Evolutionary conservation across 1,140 invertebrate genomes (phyloP), one percentile per base, ranked within the genome.

Genomic region (Hydropsyche tenuis): DNA sequence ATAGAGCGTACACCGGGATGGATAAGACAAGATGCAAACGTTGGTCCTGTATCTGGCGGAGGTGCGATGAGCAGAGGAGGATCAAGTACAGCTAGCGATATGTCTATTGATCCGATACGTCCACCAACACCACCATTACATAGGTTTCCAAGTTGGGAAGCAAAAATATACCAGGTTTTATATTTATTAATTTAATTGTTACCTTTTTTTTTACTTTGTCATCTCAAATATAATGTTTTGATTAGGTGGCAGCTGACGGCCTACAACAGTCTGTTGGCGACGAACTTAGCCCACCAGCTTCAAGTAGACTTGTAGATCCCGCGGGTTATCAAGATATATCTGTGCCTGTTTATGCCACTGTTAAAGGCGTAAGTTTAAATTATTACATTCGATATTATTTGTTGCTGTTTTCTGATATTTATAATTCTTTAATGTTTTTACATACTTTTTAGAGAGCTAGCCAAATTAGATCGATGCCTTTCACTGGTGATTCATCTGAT

Each of bases 391-490:
- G n/a, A 53, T 69, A 11, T n/a, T 23, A 3, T 51, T 51, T 48
- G 7, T 48, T 69, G 23, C 4, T 46, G 23, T 69, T 48, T 1
- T 30, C 6, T 60, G 27, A 27, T 56, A 22, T 69, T 69, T 12
- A 12, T 53, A 1, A 43, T 43, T 56, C 43, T 18, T 73, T 69
- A 79, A n/a, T n/a, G n/a, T n/a, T n/a, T n/a, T n/a, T n/a, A n/a
- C n/a, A n/a, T n/a, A n/a, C n/a, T n/a, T 81, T 81, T 5, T 78
- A 95, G 91, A 89, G 96, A 80, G 96, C 96, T 51, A 96, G 95
- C 82, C 96, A 97, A 86, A 98, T 98, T 77, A 88, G 96, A 76
- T 96, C 94, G 9, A 94, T 96, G 88, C 96, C 96, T 11, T 98
- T 98, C 80, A 94, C 92, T 42, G 96, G 95, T 1, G 96, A 98